Base-by-base conservation (phyloP, 2,888 invertebrate species). In the Dryococelus australis region DNA sequence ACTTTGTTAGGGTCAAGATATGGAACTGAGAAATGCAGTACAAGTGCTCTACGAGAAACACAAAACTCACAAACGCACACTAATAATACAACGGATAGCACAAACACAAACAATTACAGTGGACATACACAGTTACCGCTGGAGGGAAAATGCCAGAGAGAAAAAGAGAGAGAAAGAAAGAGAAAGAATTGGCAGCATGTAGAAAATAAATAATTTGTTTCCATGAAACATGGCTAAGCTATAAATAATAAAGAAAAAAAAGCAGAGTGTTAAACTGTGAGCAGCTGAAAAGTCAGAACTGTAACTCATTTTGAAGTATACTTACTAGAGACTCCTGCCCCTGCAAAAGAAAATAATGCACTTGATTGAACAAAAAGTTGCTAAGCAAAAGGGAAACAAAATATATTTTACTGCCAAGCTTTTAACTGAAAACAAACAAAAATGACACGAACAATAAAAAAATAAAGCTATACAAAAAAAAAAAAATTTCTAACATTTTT, bases 251-350 rank as follows among this genome's bases (percentile, higher is more conserved):
- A 47, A 85, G 2, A 27, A 35, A 83, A 83, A 86, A 86, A 88
- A 88, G 86, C 86, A 51, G 20, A 43, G 35, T 84, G 87, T 87
- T 87, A 88, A 79, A 79, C 51, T 85, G 43, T 85, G 28, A 51
- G 86, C 87, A 65, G 81, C 81, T 87, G 27, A 43, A 87, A 86
- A 43, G 10, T 88, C n/a, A 26, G 84, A 43, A 87, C n/a, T 43
- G 43, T 51, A 84, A 65, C 78, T 84, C 78, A 26, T 9, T 24
- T 10, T 83, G 9, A 83, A 43, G 90, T 90, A 92, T 94, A 95
- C 95, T 95, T 95, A 95, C 95, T 94, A 95, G 93, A 92, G 93
- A 94, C 91, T 94, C 95, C 93, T 94, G 94, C 91, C 93, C 95
- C 95, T 95, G 95, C 92, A 89, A 89, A 87, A 91, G 90, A 90